Conservation (phyloP, 2,113 vertebrate species). For the Thamnophis sirtalis region DNA sequence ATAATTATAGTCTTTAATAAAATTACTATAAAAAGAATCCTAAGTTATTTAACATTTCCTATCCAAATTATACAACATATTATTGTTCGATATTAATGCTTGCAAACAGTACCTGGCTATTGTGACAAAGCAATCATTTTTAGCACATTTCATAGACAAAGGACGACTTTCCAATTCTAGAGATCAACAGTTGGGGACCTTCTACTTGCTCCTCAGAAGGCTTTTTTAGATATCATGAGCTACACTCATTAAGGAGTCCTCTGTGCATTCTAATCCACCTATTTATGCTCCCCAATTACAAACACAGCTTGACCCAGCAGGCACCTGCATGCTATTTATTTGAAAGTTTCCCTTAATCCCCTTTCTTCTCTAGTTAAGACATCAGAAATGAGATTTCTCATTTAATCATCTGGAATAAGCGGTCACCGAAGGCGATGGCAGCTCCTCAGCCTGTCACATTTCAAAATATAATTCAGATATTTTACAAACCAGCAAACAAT, state of each 20-base stretch:
- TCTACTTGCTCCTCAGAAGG: background rate
- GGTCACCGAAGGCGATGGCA: constrained; percentile 56
- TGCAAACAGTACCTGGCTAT: background rate
- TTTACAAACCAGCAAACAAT: constrained; percentile 59
- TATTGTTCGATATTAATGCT: background rate
- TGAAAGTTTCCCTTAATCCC: background rate
- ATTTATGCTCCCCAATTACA: background rate
- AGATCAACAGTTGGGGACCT: background rate
- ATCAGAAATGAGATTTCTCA: constrained; percentile 62
- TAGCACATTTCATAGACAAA: constrained; percentile 16
- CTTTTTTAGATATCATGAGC: background rate
- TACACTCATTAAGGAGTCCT: constrained; percentile 28
- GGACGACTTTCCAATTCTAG: background rate
- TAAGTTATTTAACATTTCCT: background rate
- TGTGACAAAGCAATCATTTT: background rate
- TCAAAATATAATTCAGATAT: constrained; percentile 65
- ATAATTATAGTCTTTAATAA: background rate
- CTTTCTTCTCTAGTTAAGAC: constrained; percentile 53
- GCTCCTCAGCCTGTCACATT: constrained; percentile 60
- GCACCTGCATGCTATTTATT: background rate
- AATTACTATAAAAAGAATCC: background rate
- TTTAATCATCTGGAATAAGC: constrained; percentile 64
- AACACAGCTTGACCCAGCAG: background rate
- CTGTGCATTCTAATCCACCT: constrained; percentile 4
- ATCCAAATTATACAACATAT: background rate